Evolutionary conservation across 2,797 vertebrate species (phyloP).

Genomic region (Atherinosoma microstoma): DNA sequence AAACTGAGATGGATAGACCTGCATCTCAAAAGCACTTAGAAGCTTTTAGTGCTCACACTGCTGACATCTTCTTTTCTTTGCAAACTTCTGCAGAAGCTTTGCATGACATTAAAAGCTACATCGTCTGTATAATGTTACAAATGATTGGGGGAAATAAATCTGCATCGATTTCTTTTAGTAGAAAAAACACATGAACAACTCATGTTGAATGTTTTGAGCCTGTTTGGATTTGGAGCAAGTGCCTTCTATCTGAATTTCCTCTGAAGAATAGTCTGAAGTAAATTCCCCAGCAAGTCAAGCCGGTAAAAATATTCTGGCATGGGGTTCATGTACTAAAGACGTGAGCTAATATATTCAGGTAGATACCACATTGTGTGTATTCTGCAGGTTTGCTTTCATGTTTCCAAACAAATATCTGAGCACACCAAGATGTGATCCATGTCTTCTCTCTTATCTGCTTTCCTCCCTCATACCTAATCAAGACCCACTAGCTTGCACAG

Average conservation of each 20-base stretch:
- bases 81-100: constrained; percentile 15
- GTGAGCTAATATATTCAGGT: constrained; percentile 10
- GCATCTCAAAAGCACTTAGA: constrained; percentile 54
- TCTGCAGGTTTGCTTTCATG: constrained; percentile 33
- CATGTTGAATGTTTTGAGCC: neutral
- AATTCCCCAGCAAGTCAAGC: neutral
- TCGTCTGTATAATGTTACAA: neutral
- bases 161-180: neutral
- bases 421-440: neutral
- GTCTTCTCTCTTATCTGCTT: constrained; percentile 6
- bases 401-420: constrained; percentile 30
- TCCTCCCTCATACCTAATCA: constrained; percentile 6
- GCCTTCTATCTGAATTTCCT: constrained; percentile 12
- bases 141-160: constrained; percentile 10
- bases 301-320: neutral
- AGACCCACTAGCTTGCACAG: constrained; percentile 13
- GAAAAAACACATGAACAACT: constrained; percentile 2
- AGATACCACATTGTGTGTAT: constrained; percentile 5
- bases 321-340: constrained; percentile 7
- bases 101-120: constrained; percentile 1
- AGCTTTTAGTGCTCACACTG: constrained; percentile 56
- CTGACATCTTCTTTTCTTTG: constrained; percentile 38
- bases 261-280: neutral
- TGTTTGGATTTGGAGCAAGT: constrained; percentile 1
- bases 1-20: constrained; percentile 46